These are phyloP conservation scores for Morelia viridis DNA, from an alignment of 2,797 vertebrate species.

Conservation along the genomic window DNA sequence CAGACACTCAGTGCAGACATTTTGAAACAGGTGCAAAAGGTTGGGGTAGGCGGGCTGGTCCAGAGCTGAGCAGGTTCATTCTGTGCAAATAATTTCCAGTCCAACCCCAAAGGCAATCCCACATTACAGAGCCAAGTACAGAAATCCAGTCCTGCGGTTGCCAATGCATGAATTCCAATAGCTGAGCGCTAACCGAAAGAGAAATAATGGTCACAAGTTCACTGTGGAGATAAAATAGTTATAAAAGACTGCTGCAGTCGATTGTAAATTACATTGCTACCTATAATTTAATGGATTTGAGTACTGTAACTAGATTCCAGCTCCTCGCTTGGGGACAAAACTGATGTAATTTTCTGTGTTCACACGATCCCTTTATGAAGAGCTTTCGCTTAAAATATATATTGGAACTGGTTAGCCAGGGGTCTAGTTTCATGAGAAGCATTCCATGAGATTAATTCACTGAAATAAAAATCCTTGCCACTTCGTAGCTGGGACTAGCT, in stretches of 20 bases:
- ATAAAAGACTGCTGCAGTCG: not conserved
- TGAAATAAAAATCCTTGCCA: not conserved
- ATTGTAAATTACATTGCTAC: not conserved
- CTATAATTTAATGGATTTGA: conserved; percentile 15
- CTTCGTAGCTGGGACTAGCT: not conserved
- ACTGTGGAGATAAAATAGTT: not conserved
- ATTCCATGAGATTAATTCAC: not conserved
- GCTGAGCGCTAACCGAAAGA: not conserved
- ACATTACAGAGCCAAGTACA: not conserved
- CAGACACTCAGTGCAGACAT: not conserved
- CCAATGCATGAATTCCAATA: not conserved
- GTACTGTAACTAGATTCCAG: conserved; percentile 8
- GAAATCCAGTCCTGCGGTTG: not conserved
- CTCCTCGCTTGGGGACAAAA: not conserved
- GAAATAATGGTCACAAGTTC: not conserved
- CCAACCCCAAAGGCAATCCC: not conserved
- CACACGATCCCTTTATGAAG: not conserved
- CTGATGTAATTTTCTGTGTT: conserved; percentile 13
- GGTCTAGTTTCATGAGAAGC: not conserved
- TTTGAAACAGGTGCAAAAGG: not conserved
- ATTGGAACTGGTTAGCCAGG: conserved; percentile 4
- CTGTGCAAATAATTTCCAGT: not conserved
- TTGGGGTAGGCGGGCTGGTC: not conserved
- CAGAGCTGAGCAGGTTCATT: not conserved
- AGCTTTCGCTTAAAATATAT: conserved; percentile 5